phyloP scores from a whole-genome alignment of 2,888 invertebrate genomes.

The Epinotia nisella region DNA sequence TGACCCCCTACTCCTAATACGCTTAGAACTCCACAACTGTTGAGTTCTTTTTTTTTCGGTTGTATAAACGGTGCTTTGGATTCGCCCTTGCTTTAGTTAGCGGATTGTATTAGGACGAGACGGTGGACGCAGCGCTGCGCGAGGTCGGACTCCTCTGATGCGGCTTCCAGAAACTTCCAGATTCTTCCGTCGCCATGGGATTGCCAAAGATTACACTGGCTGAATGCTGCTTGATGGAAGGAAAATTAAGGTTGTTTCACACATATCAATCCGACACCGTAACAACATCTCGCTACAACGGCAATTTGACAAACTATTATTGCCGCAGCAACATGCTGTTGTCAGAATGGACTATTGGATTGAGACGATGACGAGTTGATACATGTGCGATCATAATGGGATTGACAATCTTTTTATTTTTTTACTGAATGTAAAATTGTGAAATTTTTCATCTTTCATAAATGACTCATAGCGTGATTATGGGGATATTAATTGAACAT shows the following conservation, averaged over 20 bases:
- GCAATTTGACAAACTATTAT: background rate
- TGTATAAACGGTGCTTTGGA: background rate
- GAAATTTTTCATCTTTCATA: background rate
- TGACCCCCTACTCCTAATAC: background rate
- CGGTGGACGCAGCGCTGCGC: constrained; percentile 95
- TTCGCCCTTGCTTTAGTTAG: constrained; percentile 23
- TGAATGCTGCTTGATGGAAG: background rate
- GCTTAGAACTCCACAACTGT: background rate
- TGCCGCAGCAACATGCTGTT: background rate
- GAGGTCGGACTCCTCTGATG: constrained; percentile 95
- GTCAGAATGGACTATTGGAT: background rate
- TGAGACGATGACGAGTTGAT: background rate
- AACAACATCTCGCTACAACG: background rate
- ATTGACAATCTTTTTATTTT: background rate
- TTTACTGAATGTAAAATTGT: background rate
- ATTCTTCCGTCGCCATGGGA: constrained; percentile 43
- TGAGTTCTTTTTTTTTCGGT: background rate
- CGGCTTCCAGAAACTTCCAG: constrained; percentile 49
- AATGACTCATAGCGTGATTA: background rate
- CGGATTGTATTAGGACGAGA: constrained; percentile 89
- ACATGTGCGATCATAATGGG: background rate
- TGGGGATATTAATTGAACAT: no score
- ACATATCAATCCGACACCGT: background rate
- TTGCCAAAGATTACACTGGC: constrained; percentile 42
- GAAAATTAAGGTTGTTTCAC: background rate